These are phyloP conservation scores for Tetramorium bicarinatum DNA, from an alignment of 2,888 invertebrate species.

Conservation along the genomic window DNA sequence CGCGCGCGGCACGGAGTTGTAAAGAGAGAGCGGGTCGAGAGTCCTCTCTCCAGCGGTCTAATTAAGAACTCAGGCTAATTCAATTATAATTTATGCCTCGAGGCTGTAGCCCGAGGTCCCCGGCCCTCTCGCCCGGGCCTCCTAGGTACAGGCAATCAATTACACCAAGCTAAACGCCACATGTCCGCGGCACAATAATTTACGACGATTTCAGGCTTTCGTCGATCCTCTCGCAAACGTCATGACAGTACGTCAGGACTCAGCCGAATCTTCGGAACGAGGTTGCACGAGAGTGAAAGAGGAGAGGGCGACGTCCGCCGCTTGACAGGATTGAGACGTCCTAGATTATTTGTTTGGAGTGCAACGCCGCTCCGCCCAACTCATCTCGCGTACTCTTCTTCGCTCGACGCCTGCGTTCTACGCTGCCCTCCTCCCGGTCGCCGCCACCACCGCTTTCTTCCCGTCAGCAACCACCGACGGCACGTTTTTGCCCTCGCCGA, in stretches of 20 bases:
- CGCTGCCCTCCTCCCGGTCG: conserved; percentile 36
- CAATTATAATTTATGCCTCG: conserved; percentile 84
- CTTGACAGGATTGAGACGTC: conserved; percentile 80
- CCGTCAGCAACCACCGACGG: conserved; percentile 49
- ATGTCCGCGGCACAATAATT: conserved; percentile 79
- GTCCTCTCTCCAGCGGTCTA: conserved; percentile 69
- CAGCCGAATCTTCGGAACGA: conserved; percentile 39
- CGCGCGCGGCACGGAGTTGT: conserved; percentile 65
- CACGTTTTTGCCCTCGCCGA: conserved; percentile 52
- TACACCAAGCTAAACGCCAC: conserved; percentile 82
- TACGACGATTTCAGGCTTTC: conserved; percentile 78
- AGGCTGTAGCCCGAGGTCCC: conserved; percentile 60
- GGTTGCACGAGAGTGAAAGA: conserved; percentile 12
- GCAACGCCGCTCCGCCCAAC: conserved; percentile 81
- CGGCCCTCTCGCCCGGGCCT: conserved; percentile 62
- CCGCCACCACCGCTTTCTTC: conserved; percentile 52
- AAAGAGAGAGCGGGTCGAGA: conserved; percentile 51
- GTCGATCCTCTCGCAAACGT: conserved; percentile 46
- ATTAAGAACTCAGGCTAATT: conserved; percentile 84
- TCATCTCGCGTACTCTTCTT: conserved; percentile 74
- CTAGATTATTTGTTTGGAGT: conserved; percentile 84
- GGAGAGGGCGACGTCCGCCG: conserved; percentile 63
- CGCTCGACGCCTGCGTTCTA: conserved; percentile 54
- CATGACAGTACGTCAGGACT: not conserved
- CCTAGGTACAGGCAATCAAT: conserved; percentile 81